phyloP scores from a whole-genome alignment of 2,113 vertebrate species.

The Junco hyemalis region DNA sequence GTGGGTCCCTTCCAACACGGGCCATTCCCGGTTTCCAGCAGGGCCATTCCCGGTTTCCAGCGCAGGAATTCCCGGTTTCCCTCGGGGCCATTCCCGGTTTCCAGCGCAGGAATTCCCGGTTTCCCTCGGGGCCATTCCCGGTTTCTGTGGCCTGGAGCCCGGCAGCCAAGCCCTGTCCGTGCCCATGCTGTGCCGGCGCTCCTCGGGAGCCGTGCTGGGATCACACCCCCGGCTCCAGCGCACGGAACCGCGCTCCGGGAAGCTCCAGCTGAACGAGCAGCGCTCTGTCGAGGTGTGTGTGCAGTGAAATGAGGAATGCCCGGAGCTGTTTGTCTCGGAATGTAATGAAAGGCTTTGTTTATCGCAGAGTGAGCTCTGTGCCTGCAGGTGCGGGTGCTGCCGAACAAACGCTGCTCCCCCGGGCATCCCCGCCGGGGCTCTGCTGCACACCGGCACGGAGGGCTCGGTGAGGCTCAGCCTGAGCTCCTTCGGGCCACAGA shows the following conservation, averaged over 20 bases:
- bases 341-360: neutral
- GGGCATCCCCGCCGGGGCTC: neutral
- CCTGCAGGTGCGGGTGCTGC: too few species aligned
- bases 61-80: too few species aligned
- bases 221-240: rapidly evolving
- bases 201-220: neutral
- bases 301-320: neutral
- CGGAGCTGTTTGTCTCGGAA: neutral
- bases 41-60: too few species aligned
- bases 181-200: rapidly evolving
- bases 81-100: too few species aligned
- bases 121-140: too few species aligned
- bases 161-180: neutral
- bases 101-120: neutral
- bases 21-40: too few species aligned
- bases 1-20: neutral
- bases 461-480: neutral
- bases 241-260: rapidly evolving
- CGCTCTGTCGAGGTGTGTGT: neutral
- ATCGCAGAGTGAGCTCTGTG: rapidly evolving
- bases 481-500: rapidly evolving
- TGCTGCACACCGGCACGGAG: too few species aligned
- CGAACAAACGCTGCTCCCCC: rapidly evolving
- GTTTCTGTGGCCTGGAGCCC: rapidly evolving
- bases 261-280: neutral